Conservation (phyloP, 2,888 invertebrate genomes). For the Melikaiella ostensackeni region DNA sequence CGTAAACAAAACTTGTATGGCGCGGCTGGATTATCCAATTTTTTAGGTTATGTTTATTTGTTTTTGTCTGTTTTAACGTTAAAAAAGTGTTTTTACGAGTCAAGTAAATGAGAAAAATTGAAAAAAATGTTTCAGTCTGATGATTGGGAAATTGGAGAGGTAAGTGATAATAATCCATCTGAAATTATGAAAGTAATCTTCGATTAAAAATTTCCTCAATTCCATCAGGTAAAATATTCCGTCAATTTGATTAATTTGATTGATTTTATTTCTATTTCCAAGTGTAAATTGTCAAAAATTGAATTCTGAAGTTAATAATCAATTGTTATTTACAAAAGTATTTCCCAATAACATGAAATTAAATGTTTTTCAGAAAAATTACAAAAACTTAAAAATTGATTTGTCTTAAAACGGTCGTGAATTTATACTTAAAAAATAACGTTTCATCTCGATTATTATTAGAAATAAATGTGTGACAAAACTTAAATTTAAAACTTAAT, state of each 20-base stretch:
- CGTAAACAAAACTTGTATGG: neutral
- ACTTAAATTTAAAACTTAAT: no score
- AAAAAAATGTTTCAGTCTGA: neutral
- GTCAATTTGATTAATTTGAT: neutral
- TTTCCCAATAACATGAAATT: neutral
- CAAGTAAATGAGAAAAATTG: neutral
- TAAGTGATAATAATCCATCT: neutral
- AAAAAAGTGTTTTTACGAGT: neutral
- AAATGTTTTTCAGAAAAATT: neutral
- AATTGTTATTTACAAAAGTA: neutral
- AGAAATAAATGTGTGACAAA: no score
- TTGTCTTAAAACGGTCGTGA: neutral
- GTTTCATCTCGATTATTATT: no score
- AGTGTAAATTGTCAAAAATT: neutral
- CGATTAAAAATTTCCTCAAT: neutral
- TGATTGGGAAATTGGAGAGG: constrained; percentile 18
- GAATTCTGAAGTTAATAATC: no score
- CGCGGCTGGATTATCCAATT: neutral
- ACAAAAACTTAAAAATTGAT: neutral
- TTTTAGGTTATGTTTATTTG: neutral
- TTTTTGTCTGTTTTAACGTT: neutral
- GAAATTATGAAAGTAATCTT: neutral
- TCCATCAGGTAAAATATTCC: neutral
- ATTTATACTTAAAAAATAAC: no score
- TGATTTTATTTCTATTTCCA: neutral